Conservation (phyloP, 2,797 vertebrate genomes). For the Adrianichthys oophorus region DNA sequence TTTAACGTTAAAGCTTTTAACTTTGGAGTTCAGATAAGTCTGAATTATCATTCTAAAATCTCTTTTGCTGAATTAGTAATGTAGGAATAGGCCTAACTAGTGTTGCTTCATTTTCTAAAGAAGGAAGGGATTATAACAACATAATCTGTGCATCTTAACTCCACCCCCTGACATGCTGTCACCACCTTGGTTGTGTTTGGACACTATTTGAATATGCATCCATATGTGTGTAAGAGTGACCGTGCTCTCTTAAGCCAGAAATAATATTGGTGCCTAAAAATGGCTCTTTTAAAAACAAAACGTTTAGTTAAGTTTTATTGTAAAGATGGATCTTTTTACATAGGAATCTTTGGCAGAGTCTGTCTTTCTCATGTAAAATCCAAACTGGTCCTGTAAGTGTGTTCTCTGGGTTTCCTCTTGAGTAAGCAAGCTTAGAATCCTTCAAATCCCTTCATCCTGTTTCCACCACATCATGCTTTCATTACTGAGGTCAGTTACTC, state of each 20-base stretch:
- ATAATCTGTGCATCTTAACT: slow-evolving; percentile 30
- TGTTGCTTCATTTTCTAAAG: slow-evolving; percentile 13
- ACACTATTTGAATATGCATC: background rate
- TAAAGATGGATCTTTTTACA: no score
- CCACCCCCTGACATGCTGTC: background rate
- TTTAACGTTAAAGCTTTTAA: background rate
- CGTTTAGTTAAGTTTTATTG: no score
- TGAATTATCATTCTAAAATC: no score
- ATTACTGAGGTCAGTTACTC: slow-evolving; percentile 56
- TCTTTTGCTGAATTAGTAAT: no score
- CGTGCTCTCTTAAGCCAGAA: no score
- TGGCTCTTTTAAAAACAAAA: no score
- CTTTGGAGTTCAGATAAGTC: background rate
- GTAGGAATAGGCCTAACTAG: background rate
- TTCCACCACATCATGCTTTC: slow-evolving; percentile 57
- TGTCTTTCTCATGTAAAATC: no score
- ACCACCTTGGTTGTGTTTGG: background rate
- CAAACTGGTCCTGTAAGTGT: background rate
- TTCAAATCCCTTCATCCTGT: slow-evolving; percentile 75
- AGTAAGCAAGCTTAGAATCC: slow-evolving; percentile 53
- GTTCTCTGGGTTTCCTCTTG: slow-evolving; percentile 20
- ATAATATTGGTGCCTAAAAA: no score
- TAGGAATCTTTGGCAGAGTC: no score
- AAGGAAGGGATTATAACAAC: slow-evolving; percentile 15
- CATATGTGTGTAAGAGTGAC: background rate